Percentiles rank a stretch among this genome's conserved stretches.
These are phyloP conservation scores for Parazoanthus swiftii DNA, from an alignment of 92 coral and sea anemone genomes.

Conservation along the genomic window DNA sequence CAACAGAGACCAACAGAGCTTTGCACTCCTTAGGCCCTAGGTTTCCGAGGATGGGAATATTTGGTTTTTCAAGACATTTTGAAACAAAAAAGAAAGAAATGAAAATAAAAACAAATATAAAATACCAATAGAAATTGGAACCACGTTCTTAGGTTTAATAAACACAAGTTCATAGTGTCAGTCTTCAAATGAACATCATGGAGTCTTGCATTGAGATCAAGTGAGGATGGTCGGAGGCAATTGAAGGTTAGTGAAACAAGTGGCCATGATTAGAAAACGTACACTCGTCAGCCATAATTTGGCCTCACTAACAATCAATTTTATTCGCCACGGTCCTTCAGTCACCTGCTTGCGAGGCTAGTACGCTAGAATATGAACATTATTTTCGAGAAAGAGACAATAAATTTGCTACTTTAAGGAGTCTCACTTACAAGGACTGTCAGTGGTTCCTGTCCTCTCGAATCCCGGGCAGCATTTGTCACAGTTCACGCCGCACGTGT, in stretches of 20 bases:
- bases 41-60: too few species aligned
- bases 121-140: too few species aligned
- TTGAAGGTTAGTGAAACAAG: not conserved
- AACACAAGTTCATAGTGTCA: too few species aligned
- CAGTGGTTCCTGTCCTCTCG: slow-evolving; percentile 17
- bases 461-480: slow-evolving; percentile 62
- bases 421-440: slow-evolving; percentile 28
- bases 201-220: too few species aligned
- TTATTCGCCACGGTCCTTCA: too few species aligned
- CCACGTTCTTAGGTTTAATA: too few species aligned
- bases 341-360: not conserved
- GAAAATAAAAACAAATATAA: too few species aligned
- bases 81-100: too few species aligned
- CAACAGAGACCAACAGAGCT: too few species aligned
- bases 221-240: not conserved
- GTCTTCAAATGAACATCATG: too few species aligned
- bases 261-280: not conserved
- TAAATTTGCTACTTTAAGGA: not conserved
- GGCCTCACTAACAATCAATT: not conserved
- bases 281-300: not conserved
- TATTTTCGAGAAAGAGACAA: not conserved
- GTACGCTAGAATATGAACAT: not conserved
- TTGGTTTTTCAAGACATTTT: too few species aligned
- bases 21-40: too few species aligned
- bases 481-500: slow-evolving; percentile 68